Base-by-base conservation (phyloP, 2,888 invertebrate species). In the Metalampra italica region DNA sequence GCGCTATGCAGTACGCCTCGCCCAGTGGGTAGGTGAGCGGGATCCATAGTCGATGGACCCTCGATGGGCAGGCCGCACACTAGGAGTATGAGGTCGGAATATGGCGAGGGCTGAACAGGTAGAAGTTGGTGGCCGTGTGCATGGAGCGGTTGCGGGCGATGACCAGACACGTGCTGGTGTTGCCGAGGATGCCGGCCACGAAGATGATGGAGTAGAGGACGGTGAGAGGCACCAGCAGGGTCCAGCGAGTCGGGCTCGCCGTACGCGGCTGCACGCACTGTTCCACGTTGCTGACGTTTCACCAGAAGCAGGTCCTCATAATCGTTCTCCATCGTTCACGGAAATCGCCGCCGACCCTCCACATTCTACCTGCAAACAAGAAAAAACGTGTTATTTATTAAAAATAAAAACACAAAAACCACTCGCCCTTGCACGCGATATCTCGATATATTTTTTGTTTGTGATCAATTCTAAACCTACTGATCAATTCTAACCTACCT, bases 121-220 rank as follows among this genome's bases (percentile, higher is more conserved):
- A 96, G 73, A 94, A 95, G 79, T 96, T 96, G 5, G 96, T 96
- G 1, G 95, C 94, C 0, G 95, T 95, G 77, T 95, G 95, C 95
- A 96, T 95, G 54, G 94, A 93, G 49, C 92, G 91, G 70, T 95
- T 95, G 45, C 92, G 87, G 0, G 93, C 91, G 36, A 96, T 95
- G 5, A 96, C 95, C 9, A 95, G 89, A 70, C 95, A 95, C 0
- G 95, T 96, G 72, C 93, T 92, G 43, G 94, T 90, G 71, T 96
- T 96, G 0, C 96, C 95, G n/a, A 95, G 76, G 14, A 95, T 88
- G 0, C 95, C 95, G 3, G 92, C 92, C 37, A 95, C 73, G 71
- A 95, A 93, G 60, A 95, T 95, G 9, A 92, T 50, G 5, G 83
- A 80, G 76, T 95, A 96, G 12, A 92, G 78, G 11, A 93, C 69